Evolutionary conservation across 2,113 vertebrate species (phyloP).

Genomic region (Aythya baeri): DNA sequence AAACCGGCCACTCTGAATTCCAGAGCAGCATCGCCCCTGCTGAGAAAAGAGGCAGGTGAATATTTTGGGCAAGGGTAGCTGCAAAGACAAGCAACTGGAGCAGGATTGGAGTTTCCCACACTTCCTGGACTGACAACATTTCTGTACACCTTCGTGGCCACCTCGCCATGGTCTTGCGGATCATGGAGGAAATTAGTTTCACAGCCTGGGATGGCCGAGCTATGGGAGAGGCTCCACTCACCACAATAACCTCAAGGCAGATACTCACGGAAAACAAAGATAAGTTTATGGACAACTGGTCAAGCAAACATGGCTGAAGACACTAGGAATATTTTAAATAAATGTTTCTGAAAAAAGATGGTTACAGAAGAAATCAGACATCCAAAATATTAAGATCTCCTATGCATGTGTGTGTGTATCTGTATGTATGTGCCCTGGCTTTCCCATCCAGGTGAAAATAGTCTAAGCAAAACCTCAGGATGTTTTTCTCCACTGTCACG

Average conservation of each 20-base stretch:
- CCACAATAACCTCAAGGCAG: not conserved
- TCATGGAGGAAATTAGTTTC: not conserved
- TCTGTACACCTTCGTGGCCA: not conserved
- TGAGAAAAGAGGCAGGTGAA: not conserved
- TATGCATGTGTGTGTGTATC: not conserved
- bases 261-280: not conserved
- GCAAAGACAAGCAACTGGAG: not conserved
- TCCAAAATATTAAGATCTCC: not conserved
- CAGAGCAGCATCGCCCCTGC: not conserved
- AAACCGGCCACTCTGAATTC: not conserved
- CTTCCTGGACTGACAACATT: not conserved
- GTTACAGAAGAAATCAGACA: not conserved
- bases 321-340: not conserved
- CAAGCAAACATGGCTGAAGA: not conserved
- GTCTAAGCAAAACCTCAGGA: not conserved
- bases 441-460: constrained; percentile 24
- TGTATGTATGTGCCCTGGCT: not conserved
- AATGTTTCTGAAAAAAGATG: not conserved
- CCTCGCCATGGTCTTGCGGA: not conserved
- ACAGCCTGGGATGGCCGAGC: not conserved
- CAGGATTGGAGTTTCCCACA: not conserved
- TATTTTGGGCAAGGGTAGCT: not conserved
- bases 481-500: constrained; percentile 16
- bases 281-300: not conserved
- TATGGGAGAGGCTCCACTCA: not conserved